Evolutionary conservation across 2,888 invertebrate genomes (phyloP).

Genomic region (Cryptus viduatorius): DNA sequence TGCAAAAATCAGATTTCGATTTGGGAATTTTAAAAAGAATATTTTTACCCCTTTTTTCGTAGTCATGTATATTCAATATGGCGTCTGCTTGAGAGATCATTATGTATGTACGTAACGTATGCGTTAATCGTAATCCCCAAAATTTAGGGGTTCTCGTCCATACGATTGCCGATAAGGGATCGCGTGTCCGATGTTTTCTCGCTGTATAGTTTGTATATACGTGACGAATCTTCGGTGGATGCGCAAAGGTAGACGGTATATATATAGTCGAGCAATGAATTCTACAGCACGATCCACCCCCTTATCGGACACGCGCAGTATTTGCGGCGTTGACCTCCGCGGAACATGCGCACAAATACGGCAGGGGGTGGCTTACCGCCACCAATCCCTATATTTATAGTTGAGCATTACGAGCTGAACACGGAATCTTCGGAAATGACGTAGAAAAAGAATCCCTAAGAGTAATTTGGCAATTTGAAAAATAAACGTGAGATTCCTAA

Average conservation of each 20-base stretch:
- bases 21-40: too few species aligned
- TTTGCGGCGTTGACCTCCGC: constrained; percentile 68
- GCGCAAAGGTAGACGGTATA: constrained; percentile 36
- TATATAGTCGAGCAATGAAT: constrained; percentile 78
- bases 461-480: constrained; percentile 5
- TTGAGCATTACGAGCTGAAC: constrained; percentile 8
- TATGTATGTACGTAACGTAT: neutral
- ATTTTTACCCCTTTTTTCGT: too few species aligned
- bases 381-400: constrained; percentile 53
- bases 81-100: neutral
- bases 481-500: too few species aligned
- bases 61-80: neutral
- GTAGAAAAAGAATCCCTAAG: neutral
- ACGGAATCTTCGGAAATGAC: neutral
- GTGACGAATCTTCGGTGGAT: constrained; percentile 75
- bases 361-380: constrained; percentile 74
- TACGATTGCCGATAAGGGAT: constrained; percentile 40
- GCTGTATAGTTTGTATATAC: constrained; percentile 43
- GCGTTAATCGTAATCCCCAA: constrained; percentile 9
- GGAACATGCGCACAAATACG: constrained; percentile 72
- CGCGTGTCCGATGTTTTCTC: constrained; percentile 36
- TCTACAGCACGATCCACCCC: constrained; percentile 76
- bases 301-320: constrained; percentile 78
- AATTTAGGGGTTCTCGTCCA: constrained; percentile 28
- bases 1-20: too few species aligned